Percentiles rank a stretch among this genome's conserved stretches.
Conservation (phyloP, 1,140 invertebrate species). For the Drosophila prosaltans region DNA sequence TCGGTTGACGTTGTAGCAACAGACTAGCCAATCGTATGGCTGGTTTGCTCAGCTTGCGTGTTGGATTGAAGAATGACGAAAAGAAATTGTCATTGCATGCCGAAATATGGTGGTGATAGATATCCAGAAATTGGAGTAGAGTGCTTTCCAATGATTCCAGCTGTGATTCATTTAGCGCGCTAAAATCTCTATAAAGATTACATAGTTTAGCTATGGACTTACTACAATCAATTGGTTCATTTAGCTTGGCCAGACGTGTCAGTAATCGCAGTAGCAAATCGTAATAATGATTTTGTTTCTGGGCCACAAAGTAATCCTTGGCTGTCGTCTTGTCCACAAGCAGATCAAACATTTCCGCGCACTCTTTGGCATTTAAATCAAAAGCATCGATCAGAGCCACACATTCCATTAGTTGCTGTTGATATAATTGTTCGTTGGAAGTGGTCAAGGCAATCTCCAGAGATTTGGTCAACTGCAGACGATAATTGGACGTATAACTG, state of each 20-base stretch:
- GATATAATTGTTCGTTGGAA: conserved; percentile 24
- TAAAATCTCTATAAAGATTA: conserved; percentile 44
- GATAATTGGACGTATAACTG: conserved; percentile 55
- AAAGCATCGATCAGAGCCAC: conserved; percentile 63
- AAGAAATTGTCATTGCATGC: conserved; percentile 84
- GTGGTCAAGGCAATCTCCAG: conserved; percentile 59
- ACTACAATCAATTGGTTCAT: conserved; percentile 52
- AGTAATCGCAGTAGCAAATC: conserved; percentile 59
- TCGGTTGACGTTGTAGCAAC: conserved; percentile 83
- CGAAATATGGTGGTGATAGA: conserved; percentile 85
- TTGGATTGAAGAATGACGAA: conserved; percentile 71
- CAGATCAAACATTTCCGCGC: conserved; percentile 60
- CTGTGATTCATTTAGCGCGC: conserved; percentile 65
- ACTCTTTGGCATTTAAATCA: conserved; percentile 56
- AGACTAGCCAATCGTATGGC: conserved; percentile 84
- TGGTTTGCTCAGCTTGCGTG: conserved; percentile 84
- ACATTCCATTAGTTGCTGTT: conserved; percentile 53
- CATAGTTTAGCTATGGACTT: conserved; percentile 49
- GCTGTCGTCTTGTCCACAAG: conserved; percentile 49
- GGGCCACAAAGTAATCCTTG: conserved; percentile 43
- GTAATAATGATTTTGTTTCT: conserved; percentile 55
- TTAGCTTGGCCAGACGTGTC: conserved; percentile 51
- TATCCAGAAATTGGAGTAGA: conserved; percentile 85
- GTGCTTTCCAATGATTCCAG: conserved; percentile 84
- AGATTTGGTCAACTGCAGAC: conserved; percentile 64